Percentiles rank a stretch among this genome's conserved stretches.
Conservation (phyloP, 2,113 vertebrate genomes). For the Bos taurus region ARS-UCD2.0 NC_037343.1:36003501-36004000, state of each 20-base stretch:
- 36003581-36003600: not conserved
- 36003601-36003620: accelerated
- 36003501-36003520: not conserved
- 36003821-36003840: not conserved
- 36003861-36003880: not conserved
- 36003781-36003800: not conserved
- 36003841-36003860: not conserved
- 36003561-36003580: too few species aligned
- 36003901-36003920: not conserved
- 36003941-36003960: not conserved
- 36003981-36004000: not conserved
- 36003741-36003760: not conserved
- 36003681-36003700: not conserved
- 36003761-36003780: not conserved
- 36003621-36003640: not conserved
- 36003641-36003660: not conserved
- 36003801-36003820: not conserved
- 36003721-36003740: not conserved
- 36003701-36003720: not conserved
- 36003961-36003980: not conserved
- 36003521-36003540: not conserved
- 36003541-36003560: not conserved
- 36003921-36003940: too few species aligned
- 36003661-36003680: not conserved
- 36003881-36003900: not conserved